Conservation (phyloP, 2,113 vertebrate genomes). For the Silurus meridionalis region DNA sequence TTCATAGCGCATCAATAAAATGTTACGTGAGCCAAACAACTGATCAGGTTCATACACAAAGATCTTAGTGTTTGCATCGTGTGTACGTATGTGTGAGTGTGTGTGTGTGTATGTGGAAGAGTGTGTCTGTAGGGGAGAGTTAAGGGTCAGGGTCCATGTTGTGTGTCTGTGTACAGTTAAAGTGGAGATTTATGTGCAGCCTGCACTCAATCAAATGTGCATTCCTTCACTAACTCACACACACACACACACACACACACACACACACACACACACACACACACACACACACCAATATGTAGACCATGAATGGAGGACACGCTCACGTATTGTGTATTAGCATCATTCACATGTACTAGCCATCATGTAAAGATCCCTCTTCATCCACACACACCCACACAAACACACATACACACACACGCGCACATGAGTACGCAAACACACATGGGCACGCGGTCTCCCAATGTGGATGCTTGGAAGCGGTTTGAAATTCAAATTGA, state of each 20-base stretch:
- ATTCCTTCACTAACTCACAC: slow-evolving; percentile 78
- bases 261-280: slow-evolving; percentile 31
- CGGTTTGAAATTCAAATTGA: slow-evolving; percentile 62
- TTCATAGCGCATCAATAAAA: slow-evolving; percentile 45
- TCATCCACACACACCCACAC: not conserved
- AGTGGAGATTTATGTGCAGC: slow-evolving; percentile 77
- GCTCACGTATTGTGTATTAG: slow-evolving; percentile 25
- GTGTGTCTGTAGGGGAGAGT: slow-evolving; percentile 44
- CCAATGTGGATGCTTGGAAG: slow-evolving; percentile 55
- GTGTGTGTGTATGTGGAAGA: slow-evolving; percentile 51
- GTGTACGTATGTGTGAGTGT: slow-evolving; percentile 48
- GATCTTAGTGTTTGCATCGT: slow-evolving; percentile 44
- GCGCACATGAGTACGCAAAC: slow-evolving; percentile 3
- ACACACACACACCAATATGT: slow-evolving; percentile 49
- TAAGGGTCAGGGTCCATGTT: slow-evolving; percentile 68
- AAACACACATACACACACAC: slow-evolving; percentile 7
- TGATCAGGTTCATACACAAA: slow-evolving; percentile 45
- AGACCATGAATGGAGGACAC: slow-evolving; percentile 34
- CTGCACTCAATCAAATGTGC: slow-evolving; percentile 79
- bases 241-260: slow-evolving; percentile 65
- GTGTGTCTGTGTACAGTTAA: slow-evolving; percentile 77
- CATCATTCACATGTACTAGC: slow-evolving; percentile 28
- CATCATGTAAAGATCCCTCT: slow-evolving; percentile 31
- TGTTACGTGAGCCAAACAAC: slow-evolving; percentile 48
- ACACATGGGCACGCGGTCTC: slow-evolving; percentile 32